These are phyloP conservation scores for Zalophus californianus DNA, from an alignment of 2,797 vertebrate species.

Conservation along the genomic window DNA sequence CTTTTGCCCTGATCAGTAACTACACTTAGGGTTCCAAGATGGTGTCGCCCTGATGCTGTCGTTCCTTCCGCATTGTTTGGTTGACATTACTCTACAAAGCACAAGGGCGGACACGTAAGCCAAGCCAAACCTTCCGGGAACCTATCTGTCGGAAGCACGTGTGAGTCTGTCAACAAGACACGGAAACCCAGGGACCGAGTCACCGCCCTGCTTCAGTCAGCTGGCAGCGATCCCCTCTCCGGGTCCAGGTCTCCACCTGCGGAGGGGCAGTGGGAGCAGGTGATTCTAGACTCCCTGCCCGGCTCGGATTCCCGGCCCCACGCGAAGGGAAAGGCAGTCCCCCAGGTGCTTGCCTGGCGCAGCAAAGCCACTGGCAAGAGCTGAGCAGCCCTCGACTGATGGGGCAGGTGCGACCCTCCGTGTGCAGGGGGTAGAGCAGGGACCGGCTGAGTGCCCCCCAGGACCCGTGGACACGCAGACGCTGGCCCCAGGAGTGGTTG, in stretches of 20 bases:
- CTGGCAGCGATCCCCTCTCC: background rate
- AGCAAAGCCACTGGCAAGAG: accelerated
- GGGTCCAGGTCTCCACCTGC: accelerated
- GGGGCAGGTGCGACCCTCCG: too few relatives aligned
- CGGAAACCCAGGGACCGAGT: background rate
- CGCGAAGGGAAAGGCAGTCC: background rate
- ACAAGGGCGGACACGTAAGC: too few relatives aligned
- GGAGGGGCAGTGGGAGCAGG: background rate
- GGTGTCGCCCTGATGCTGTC: background rate
- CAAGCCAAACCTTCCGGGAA: background rate
- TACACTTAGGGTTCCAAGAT: background rate
- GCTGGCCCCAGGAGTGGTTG: too few relatives aligned
- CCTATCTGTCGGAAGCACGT: background rate
- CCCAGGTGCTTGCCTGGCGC: accelerated
- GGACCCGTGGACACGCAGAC: background rate
- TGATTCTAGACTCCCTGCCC: background rate
- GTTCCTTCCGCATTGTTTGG: background rate
- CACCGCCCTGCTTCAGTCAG: background rate
- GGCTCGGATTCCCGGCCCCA: accelerated
- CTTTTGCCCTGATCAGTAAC: accelerated
- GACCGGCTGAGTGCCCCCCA: accelerated
- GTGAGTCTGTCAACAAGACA: background rate
- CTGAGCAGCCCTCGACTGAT: accelerated
- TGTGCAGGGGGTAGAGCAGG: background rate
- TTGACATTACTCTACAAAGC: background rate